A percentile compares a stretch with the other conserved stretches of the same genome.
Conservation (phyloP, 2,888 invertebrate species). For the Adelognathus sp. region DNA sequence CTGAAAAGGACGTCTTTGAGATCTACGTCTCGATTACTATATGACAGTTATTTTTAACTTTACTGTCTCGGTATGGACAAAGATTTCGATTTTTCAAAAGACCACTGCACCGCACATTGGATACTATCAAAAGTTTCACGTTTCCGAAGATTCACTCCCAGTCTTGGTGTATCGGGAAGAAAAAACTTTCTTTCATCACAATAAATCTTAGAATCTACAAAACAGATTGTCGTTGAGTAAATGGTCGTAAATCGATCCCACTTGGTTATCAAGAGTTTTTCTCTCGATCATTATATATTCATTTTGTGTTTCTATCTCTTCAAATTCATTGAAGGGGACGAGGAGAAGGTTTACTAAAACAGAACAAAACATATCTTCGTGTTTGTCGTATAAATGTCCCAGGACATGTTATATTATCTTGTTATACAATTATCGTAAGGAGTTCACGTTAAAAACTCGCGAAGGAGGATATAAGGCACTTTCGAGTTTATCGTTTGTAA, state of each 20-base stretch:
- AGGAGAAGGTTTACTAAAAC: slow-evolving; percentile 29
- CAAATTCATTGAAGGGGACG: slow-evolving; percentile 46
- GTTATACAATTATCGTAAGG: slow-evolving; percentile 38
- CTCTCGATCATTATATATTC: slow-evolving; percentile 59
- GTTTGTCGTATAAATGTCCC: neutral
- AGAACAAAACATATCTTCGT: neutral
- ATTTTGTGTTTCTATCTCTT: slow-evolving; percentile 6
- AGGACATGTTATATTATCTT: slow-evolving; percentile 27
- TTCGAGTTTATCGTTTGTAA: slow-evolving; percentile 49
- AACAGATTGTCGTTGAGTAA: slow-evolving; percentile 69
- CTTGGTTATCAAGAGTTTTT: slow-evolving; percentile 61
- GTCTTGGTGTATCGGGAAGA: neutral
- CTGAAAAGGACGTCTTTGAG: slow-evolving; percentile 9
- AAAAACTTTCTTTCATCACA: slow-evolving; percentile 56
- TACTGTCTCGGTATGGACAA: neutral
- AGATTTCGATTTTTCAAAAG: neutral
- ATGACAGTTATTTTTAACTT: neutral
- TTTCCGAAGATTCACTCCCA: slow-evolving; percentile 10
- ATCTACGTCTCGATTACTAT: neutral
- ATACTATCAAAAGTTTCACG: slow-evolving; percentile 3
- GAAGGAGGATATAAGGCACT: slow-evolving; percentile 64
- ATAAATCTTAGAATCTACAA: slow-evolving; percentile 71
- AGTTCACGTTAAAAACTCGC: slow-evolving; percentile 52
- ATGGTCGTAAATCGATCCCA: slow-evolving; percentile 69
- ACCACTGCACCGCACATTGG: neutral